Conservation (phyloP, 2,113 vertebrate species). For the Alces alces region DNA sequence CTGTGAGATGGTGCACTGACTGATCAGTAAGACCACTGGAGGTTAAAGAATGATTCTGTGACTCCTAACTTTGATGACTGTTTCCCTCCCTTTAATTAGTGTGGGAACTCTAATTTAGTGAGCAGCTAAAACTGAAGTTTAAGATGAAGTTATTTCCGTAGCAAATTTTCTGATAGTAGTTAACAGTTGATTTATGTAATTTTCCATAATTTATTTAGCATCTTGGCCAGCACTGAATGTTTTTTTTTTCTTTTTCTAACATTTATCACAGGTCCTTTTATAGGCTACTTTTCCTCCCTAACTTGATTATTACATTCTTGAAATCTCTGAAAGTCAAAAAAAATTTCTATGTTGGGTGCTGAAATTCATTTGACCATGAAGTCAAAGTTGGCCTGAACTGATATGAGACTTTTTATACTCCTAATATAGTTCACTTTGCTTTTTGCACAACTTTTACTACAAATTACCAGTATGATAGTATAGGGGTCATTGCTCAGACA, state of each 20-base stretch:
- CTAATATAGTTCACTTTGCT: not conserved
- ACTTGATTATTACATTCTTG: not conserved
- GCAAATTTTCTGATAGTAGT: not conserved
- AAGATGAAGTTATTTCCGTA: not conserved
- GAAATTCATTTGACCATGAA: not conserved
- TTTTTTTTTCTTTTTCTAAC: not conserved
- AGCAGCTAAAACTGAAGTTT: not conserved
- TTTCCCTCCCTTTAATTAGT: not conserved
- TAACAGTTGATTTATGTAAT: not conserved
- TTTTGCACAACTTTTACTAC: not conserved
- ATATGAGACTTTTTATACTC: not conserved
- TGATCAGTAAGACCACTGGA: not conserved
- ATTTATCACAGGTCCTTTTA: not conserved
- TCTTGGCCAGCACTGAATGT: not conserved
- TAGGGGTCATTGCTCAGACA: not conserved
- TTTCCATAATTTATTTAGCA: not conserved
- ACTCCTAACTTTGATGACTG: not conserved
- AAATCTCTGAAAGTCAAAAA: not conserved
- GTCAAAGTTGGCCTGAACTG: not conserved
- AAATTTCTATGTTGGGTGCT: not conserved
- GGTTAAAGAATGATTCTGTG: not conserved
- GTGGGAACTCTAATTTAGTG: not conserved
- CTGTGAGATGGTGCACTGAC: rapidly evolving
- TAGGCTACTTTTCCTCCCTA: not conserved
- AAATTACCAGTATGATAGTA: not conserved